Percentiles rank a stretch among this genome's conserved stretches.
Conservation (phyloP, 2,797 vertebrate genomes). For the Hydrophis major region DNA sequence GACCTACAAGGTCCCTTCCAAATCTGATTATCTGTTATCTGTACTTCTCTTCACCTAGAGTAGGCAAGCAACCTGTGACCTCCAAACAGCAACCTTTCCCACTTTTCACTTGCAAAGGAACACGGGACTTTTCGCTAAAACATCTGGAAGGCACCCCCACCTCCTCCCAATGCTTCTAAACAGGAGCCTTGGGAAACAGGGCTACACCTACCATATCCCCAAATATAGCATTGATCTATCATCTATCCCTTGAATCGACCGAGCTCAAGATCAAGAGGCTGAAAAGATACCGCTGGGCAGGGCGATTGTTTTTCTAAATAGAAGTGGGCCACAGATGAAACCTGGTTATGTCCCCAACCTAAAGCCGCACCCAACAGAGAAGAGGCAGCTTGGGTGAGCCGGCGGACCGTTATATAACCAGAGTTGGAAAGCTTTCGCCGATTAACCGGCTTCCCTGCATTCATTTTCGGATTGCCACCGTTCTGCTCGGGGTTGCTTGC, state of each 20-base stretch:
- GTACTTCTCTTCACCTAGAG: background rate
- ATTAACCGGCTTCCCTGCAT: background rate
- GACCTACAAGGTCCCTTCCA: too few species aligned
- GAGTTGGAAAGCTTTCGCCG: background rate
- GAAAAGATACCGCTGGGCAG: background rate
- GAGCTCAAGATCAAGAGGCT: background rate
- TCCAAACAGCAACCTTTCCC: background rate
- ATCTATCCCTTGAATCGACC: background rate
- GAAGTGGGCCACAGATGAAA: background rate
- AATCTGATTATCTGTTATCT: too few species aligned
- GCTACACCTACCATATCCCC: background rate
- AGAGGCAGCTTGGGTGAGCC: too few species aligned
- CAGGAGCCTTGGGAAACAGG: background rate
- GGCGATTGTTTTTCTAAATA: background rate
- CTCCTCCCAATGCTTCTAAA: background rate
- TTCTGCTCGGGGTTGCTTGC: background rate
- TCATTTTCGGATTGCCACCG: background rate
- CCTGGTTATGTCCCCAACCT: background rate
- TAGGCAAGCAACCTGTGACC: background rate
- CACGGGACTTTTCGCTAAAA: background rate
- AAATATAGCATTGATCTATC: background rate
- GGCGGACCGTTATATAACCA: background rate
- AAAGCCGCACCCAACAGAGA: background rate
- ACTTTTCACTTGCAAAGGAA: background rate
- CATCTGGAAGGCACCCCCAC: background rate